Percentiles rank a stretch among this genome's conserved stretches.
Conservation (phyloP, 1,140 invertebrate genomes). For the Antheraea pernyi region DNA sequence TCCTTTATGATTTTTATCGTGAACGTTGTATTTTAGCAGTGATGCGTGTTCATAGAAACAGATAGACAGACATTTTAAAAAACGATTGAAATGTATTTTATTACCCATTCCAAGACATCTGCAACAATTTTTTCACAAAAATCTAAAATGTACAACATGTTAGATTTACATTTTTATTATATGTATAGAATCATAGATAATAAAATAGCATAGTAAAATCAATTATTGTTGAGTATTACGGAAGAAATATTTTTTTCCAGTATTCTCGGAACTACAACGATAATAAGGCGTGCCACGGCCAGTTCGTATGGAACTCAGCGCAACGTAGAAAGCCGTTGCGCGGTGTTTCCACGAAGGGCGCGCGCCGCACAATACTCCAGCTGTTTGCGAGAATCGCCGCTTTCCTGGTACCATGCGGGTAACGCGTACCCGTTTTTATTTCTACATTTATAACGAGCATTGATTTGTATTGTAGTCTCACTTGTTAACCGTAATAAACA, state of each 20-base stretch:
- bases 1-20: no score
- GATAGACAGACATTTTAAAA: no score
- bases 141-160: no score
- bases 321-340: constrained; percentile 9
- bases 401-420: constrained; percentile 11
- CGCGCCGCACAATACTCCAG: background rate
- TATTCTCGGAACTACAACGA: background rate
- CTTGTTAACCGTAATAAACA: constrained; percentile 2
- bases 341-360: constrained; percentile 6
- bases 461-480: constrained; percentile 3
- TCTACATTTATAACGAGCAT: background rate
- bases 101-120: no score
- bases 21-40: no score
- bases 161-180: background rate
- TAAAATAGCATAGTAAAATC: no score
- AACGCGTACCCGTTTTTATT: constrained; percentile 5
- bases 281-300: background rate
- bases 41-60: no score
- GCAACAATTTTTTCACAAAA: no score
- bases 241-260: background rate
- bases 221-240: background rate
- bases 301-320: background rate
- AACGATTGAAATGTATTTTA: no score
- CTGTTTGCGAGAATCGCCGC: constrained; percentile 11
- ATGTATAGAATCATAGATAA: background rate